Base-by-base conservation (phyloP, 2,888 invertebrate species). In the Bibio marci region DNA sequence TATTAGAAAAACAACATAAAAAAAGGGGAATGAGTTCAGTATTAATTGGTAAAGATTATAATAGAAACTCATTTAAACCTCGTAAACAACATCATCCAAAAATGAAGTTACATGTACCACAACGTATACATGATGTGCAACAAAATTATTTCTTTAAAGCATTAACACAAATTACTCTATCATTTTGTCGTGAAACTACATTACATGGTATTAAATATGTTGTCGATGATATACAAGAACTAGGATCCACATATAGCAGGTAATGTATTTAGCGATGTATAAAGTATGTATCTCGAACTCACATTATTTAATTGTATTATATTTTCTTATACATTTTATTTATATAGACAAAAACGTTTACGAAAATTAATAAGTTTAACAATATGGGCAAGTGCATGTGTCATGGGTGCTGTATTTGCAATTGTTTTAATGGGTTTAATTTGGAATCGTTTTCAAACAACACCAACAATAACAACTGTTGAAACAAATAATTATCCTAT, bases 401-500 rank as follows among this genome's bases (percentile, higher is more conserved):
- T 44, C 3, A 19, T 48, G 12, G 50, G 50, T 5, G 30, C 46
- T 2, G 41, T 45, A 13, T 50, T 52, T 42, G 50, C 47, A 25
- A 40, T 47, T 4, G 47, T 44, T n/a, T 43, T 53, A 11, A 50
- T 53, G 48, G 33, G 39, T 5, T 41, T 50, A 1, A 47, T 52
- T 14, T 53, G 52, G 52, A 44, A 41, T 28, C 40, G 53, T 31
- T 54, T 49, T 39, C 45, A 47, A 12, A 43, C 43, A 4, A 51
- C 51, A 25, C 54, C 55, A 6, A 54, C 53, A 1, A 51, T 53
- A 8, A 52, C 51, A 6, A 51, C 50, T 11, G 67, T 69, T 45
- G 70, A 72, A 45, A 69, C 70, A 33, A 74, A 71, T 1, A 72
- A 74, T 49, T 65, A 69, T 40, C 69, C 73, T 1, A 73, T 76